phyloP scores from a whole-genome alignment of 2,888 invertebrate species.

The Steinernema carpocapsae region DNA sequence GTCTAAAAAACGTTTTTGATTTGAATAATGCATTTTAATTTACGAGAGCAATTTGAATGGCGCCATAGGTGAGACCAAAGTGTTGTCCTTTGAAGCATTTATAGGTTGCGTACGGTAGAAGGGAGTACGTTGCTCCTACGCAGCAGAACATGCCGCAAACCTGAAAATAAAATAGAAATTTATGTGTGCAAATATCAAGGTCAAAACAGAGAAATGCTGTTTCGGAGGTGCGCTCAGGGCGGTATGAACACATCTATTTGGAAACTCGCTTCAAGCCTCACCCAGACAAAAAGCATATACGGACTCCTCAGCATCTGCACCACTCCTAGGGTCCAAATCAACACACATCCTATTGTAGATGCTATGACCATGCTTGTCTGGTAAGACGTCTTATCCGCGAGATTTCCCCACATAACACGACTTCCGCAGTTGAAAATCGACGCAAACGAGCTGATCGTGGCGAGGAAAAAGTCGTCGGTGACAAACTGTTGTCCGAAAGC shows the following conservation, averaged over 20 bases:
- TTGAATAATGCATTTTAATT: not conserved
- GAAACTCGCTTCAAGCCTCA: no score
- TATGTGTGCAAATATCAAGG: not conserved
- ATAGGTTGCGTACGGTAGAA: conserved; percentile 63
- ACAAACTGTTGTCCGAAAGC: conserved; percentile 65
- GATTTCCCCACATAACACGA: conserved; percentile 61
- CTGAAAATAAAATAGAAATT: conserved; percentile 43
- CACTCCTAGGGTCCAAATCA: conserved; percentile 57
- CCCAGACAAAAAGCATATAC: conserved; percentile 49
- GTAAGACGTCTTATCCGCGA: conserved; percentile 64
- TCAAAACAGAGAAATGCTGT: not conserved
- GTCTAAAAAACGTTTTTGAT: conserved; percentile 47
- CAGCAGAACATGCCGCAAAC: conserved; percentile 61
- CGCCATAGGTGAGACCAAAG: conserved; percentile 64
- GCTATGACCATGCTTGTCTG: conserved; percentile 63
- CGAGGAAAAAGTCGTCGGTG: conserved; percentile 63
- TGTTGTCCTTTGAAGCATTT: conserved; percentile 62
- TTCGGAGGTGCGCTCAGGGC: no score
- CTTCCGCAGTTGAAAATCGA: conserved; percentile 63
- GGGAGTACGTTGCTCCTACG: conserved; percentile 64
- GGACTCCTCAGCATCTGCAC: conserved; percentile 50
- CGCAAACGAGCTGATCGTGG: conserved; percentile 62
- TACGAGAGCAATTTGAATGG: conserved; percentile 60
- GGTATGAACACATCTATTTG: not conserved
- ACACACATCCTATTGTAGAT: conserved; percentile 56